Percentiles rank a stretch among this genome's conserved stretches.
These are phyloP conservation scores for Callionymus lyra DNA, from an alignment of 2,113 vertebrate species.

Conservation along the genomic window DNA sequence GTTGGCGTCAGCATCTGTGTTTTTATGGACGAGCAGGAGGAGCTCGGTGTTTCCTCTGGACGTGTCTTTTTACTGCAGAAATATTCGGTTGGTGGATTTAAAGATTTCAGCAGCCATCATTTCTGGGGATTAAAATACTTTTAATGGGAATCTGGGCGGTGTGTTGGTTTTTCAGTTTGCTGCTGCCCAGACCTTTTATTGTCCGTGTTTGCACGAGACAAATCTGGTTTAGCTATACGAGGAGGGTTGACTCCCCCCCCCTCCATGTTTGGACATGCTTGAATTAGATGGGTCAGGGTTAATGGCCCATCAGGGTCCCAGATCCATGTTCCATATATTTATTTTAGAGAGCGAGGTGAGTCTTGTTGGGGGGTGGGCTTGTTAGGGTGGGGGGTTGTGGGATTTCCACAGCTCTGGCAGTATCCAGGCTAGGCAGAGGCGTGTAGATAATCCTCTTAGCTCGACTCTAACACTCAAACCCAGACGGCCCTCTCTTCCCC, in stretches of 20 bases:
- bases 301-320: too few relatives aligned
- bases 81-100: slow-evolving; percentile 7
- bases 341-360: slow-evolving; percentile 21
- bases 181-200: slow-evolving; percentile 14
- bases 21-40: slow-evolving; percentile 46
- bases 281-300: slow-evolving; percentile 20
- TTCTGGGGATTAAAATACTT: slow-evolving; percentile 6
- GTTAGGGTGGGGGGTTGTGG: slow-evolving; percentile 43
- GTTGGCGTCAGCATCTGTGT: slow-evolving; percentile 38
- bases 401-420: slow-evolving; percentile 60
- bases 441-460: slow-evolving; percentile 65
- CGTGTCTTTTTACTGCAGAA: slow-evolving; percentile 18
- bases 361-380: slow-evolving; percentile 10
- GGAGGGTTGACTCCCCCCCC: slow-evolving; percentile 8
- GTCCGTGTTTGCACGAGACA: background rate
- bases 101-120: slow-evolving; percentile 26
- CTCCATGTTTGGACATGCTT: slow-evolving; percentile 25
- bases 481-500: slow-evolving; percentile 36
- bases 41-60: slow-evolving; percentile 24
- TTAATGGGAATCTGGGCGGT: slow-evolving; percentile 3
- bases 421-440: slow-evolving; percentile 61
- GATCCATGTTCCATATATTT: slow-evolving; percentile 15
- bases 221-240: slow-evolving; percentile 8
- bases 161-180: slow-evolving; percentile 15
- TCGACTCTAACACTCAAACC: slow-evolving; percentile 56